Evolutionary conservation across 2,113 vertebrate species (phyloP).

Genomic region (Tragelaphus imberbis): DNA sequence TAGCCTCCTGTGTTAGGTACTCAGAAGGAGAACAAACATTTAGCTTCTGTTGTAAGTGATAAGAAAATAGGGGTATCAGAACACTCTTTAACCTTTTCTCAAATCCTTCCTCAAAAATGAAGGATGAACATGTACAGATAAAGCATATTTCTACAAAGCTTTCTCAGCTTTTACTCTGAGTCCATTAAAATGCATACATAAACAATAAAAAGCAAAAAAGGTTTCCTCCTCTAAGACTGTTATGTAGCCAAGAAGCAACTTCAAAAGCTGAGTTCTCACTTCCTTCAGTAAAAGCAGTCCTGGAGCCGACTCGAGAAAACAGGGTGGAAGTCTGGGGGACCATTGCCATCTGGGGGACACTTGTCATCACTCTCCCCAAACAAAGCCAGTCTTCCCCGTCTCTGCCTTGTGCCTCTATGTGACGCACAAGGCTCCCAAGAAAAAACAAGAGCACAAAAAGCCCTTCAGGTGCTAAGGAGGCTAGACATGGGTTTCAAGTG

Average conservation of each 20-base stretch:
- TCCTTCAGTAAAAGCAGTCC: background rate
- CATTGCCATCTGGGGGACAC: background rate
- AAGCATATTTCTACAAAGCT: background rate
- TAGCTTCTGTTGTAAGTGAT: background rate
- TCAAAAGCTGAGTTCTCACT: background rate
- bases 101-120: background rate
- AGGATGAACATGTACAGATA: background rate
- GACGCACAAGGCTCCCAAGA: background rate
- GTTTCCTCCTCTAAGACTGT: background rate
- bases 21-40: background rate
- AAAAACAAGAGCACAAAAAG: slow-evolving; percentile 31
- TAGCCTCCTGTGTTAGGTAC: background rate
- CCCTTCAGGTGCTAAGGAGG: slow-evolving; percentile 29
- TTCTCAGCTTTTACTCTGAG: background rate
- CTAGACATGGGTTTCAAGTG: slow-evolving; percentile 42
- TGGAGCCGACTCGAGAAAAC: background rate
- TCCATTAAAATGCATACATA: background rate
- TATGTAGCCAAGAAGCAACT: background rate
- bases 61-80: background rate
- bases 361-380: background rate
- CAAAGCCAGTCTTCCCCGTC: background rate
- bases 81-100: background rate
- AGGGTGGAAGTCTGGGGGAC: background rate
- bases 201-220: background rate
- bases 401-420: accelerated